Conservation (phyloP, 2,797 vertebrate genomes). For the Jordanella pulchra region DNA sequence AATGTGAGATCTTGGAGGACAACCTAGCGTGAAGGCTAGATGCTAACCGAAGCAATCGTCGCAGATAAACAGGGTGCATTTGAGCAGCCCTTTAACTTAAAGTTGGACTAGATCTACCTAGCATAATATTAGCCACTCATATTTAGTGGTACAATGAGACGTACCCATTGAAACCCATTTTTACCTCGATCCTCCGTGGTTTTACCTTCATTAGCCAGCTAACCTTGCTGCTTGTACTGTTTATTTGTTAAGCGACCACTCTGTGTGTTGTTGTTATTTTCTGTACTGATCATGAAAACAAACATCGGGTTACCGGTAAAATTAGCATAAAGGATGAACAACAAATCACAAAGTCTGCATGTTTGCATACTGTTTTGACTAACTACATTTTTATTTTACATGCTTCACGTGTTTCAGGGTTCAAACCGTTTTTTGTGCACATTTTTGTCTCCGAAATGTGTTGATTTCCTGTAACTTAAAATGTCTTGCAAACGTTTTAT, state of each 20-base stretch:
- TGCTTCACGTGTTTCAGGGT: neutral
- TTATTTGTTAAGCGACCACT: neutral
- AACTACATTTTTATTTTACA: neutral
- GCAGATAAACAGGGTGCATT: neutral
- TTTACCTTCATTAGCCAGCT: neutral
- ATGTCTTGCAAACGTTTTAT: neutral
- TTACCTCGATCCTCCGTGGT: neutral
- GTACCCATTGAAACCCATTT: neutral
- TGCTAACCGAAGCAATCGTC: slow-evolving; percentile 10
- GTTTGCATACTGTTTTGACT: neutral
- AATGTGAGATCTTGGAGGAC: slow-evolving; percentile 1
- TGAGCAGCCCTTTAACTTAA: neutral
- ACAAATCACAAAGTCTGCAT: neutral
- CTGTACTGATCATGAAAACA: neutral
- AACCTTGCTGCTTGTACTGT: slow-evolving; percentile 1
- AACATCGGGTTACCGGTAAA: neutral
- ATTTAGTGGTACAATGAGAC: neutral
- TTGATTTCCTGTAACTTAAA: neutral
- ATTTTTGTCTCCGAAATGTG: neutral
- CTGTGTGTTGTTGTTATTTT: neutral
- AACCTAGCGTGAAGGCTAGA: neutral
- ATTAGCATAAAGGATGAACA: neutral
- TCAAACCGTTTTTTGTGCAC: too few species aligned
- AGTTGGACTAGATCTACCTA: too few species aligned
- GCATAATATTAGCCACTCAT: neutral